Base-by-base conservation (phyloP, 2,888 invertebrate genomes). In the Drosophila neoperkinsi region DNA sequence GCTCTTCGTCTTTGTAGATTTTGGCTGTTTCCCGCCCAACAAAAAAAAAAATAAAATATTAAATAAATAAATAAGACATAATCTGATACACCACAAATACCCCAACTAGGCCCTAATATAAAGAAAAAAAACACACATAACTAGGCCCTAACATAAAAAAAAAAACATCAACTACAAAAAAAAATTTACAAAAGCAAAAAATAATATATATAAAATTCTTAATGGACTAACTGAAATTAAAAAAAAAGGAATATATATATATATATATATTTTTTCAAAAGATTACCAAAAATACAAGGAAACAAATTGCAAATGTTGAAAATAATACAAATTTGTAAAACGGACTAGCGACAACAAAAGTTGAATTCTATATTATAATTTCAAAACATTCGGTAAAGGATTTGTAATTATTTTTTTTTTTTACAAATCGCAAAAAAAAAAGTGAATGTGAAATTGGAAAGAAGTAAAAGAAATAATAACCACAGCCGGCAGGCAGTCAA, bases 1-100 rank as follows among this genome's bases (percentile, higher is more conserved):
- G 83, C 83, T 82, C 85, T 85, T 85, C 85, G 85, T 80, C 70
- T 84, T 77, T 84, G 89, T 88, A 76, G 79, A 79, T 73, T 86
- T 90, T 88, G 82, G 58, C 86, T 90, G 85, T 85, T 85, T 85
- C 86, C 86, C 86, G 90, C 83, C 81, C 83, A 74, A 69, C 59
- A 78, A 76, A 64, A 71, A 49, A 49, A 49, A 65, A 21, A 33
- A 36, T 28, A 53, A 58, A 38, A 63, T 7, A 63, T 43, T 11
- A 61, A 74, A 46, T 30, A 64, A 36, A 69, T 38, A 57, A 63
- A 46, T 66, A 49, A 55, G 16, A 65, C 55, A 50, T 67, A 55
- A 51, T 53, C 25, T 56, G 69, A 56, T 38, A 28, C 28, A 56
- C 18, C 38, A 56, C 28, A 56, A 41, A 57, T 68, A 41, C 18